Evolutionary conservation across 2,888 invertebrate species (phyloP).

Genomic region (Tetragonula carbonaria): DNA sequence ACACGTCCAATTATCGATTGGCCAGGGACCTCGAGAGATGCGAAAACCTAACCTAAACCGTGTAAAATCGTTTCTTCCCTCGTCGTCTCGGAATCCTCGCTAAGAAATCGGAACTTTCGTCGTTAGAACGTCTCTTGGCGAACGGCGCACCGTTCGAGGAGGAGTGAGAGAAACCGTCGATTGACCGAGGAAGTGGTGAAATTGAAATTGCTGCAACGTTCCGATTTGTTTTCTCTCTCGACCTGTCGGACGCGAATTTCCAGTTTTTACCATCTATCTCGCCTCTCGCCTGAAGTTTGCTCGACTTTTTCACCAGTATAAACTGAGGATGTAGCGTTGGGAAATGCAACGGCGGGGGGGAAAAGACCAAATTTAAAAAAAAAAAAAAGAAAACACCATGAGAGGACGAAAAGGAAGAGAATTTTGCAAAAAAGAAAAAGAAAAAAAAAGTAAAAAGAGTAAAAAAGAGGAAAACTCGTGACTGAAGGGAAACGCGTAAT

Average conservation of each 20-base stretch:
- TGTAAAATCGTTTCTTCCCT: slow-evolving; percentile 26
- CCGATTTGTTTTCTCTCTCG: slow-evolving; percentile 32
- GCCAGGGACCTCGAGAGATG: slow-evolving; percentile 61
- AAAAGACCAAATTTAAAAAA: too few species aligned
- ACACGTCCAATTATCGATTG: slow-evolving; percentile 76
- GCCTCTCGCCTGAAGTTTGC: background rate
- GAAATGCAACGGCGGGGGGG: background rate
- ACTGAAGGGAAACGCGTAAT: background rate
- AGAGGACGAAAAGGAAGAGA: background rate
- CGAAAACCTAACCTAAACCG: slow-evolving; percentile 45
- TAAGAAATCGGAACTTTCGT: slow-evolving; percentile 49
- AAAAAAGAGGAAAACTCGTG: background rate
- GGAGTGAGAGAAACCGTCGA: slow-evolving; percentile 5
- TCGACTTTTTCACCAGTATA: background rate
- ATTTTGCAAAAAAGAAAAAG: too few species aligned
- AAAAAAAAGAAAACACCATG: too few species aligned
- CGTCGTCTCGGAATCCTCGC: background rate
- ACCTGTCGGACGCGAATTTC: slow-evolving; percentile 12
- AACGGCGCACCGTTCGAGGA: slow-evolving; percentile 45
- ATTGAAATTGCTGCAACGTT: slow-evolving; percentile 47
- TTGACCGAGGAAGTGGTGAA: slow-evolving; percentile 21
- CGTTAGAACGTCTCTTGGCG: slow-evolving; percentile 28
- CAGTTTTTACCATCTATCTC: background rate
- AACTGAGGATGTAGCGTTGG: background rate
- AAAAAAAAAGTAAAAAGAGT: background rate